Conservation (phyloP, 2,888 invertebrate species). For the Oithona nana region DNA sequence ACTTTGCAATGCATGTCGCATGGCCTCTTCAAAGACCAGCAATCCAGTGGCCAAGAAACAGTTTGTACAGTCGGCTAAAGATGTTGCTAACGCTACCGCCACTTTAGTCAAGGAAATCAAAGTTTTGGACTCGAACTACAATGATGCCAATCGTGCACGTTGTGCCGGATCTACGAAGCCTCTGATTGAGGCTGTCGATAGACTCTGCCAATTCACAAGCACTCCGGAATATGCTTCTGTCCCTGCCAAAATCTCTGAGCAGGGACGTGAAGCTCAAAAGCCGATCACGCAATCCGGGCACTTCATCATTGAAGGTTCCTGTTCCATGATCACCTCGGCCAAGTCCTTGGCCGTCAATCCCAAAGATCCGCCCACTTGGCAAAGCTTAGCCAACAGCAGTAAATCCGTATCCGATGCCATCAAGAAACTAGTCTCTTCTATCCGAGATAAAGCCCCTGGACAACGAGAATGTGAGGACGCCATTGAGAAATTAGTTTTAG, state of each 20-base stretch:
- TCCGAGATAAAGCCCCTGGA: constrained; percentile 86
- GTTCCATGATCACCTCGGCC: constrained; percentile 73
- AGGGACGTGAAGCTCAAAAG: constrained; percentile 63
- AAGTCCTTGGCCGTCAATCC: constrained; percentile 71
- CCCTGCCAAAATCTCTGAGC: constrained; percentile 70
- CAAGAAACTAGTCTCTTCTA: constrained; percentile 75
- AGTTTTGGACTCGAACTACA: constrained; percentile 56
- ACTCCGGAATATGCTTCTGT: constrained; percentile 81
- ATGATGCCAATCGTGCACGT: constrained; percentile 48
- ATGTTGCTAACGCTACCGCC: constrained; percentile 88
- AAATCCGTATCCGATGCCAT: constrained; percentile 91
- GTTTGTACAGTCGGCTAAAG: constrained; percentile 92
- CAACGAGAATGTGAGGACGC: constrained; percentile 79
- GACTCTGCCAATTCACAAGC: constrained; percentile 75
- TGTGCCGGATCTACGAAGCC: constrained; percentile 63
- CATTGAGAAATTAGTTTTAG: constrained; percentile 50
- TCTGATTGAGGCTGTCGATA: constrained; percentile 70
- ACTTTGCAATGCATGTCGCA: constrained; percentile 81
- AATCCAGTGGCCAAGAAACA: constrained; percentile 84
- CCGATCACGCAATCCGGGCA: constrained; percentile 67
- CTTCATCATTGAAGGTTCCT: constrained; percentile 60
- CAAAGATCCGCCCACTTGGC: constrained; percentile 83
- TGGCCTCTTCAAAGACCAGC: constrained; percentile 70
- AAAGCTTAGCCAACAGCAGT: constrained; percentile 74
- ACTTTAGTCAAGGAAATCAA: constrained; percentile 86